Percentiles rank a stretch among this genome's conserved stretches.
These are phyloP conservation scores for Stramonita haemastoma DNA, from an alignment of 2,888 invertebrate genomes.

Conservation along the genomic window DNA sequence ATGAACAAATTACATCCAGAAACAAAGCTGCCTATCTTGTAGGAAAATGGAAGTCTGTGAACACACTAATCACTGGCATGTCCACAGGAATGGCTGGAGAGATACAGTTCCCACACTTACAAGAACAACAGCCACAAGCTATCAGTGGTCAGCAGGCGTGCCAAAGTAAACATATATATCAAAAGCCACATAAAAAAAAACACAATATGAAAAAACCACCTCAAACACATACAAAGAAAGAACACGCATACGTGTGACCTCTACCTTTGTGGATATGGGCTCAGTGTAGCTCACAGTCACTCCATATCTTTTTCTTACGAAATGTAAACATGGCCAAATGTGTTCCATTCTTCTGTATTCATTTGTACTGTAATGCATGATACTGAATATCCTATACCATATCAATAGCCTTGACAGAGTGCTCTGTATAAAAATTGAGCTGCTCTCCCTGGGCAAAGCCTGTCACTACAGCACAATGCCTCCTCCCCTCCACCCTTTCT, in stretches of 20 bases:
- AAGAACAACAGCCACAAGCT: not conserved
- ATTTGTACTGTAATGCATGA: no score
- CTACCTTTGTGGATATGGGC: no score
- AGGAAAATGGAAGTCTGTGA: not conserved
- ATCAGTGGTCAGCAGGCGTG: not conserved
- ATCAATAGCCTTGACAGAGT: no score
- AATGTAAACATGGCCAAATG: no score
- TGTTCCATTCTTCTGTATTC: no score
- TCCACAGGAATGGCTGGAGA: not conserved
- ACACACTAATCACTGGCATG: not conserved
- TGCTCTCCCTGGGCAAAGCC: no score
- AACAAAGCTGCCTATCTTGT: not conserved
- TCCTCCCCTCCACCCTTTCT: no score
- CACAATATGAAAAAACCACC: not conserved
- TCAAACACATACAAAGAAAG: not conserved
- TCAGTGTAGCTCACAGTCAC: no score
- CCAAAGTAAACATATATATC: not conserved
- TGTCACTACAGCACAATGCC: no score
- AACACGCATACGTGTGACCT: not conserved
- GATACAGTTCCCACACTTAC: not conserved
- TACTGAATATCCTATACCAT: no score
- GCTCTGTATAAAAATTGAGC: no score
- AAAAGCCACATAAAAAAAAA: not conserved
- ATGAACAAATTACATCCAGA: not conserved
- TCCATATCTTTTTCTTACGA: no score